A percentile compares a stretch with the other conserved stretches of the same genome.
Conservation (phyloP, 92 coral and sea anemone genomes). For the Pocillopora meandrina region DNA sequence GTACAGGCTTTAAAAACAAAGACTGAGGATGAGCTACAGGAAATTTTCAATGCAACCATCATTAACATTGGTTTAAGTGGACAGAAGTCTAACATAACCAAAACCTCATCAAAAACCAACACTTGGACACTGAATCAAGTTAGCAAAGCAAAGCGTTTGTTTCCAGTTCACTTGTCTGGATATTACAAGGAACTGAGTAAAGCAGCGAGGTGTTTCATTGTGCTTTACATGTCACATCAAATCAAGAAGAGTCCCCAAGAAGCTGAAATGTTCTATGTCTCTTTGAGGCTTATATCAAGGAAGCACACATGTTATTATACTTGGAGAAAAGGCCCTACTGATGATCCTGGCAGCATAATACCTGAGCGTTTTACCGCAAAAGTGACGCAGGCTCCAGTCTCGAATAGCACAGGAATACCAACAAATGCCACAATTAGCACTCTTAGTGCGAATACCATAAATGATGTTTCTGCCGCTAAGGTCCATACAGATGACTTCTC, state of each 20-base stretch:
- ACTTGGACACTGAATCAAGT: constrained; percentile 41
- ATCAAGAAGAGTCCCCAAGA: constrained; percentile 50
- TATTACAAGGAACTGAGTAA: constrained; percentile 66
- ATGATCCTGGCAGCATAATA: neutral
- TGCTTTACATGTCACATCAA: constrained; percentile 60
- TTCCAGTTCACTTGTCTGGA: constrained; percentile 65
- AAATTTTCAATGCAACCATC: constrained; percentile 63
- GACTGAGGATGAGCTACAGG: constrained; percentile 25
- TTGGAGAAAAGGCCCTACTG: neutral
- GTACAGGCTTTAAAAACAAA: constrained; percentile 55
- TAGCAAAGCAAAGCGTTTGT: constrained; percentile 39
- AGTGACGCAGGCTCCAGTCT: neutral
- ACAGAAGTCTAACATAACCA: constrained; percentile 13
- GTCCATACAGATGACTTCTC: constrained; percentile 33
- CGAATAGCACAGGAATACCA: constrained; percentile 8
- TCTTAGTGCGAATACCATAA: neutral
- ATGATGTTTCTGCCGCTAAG: neutral
- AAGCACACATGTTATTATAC: constrained; percentile 71
- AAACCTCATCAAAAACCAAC: constrained; percentile 12
- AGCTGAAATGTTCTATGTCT: constrained; percentile 68
- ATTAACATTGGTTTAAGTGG: constrained; percentile 40
- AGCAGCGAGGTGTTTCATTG: constrained; percentile 66
- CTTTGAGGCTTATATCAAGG: constrained; percentile 56
- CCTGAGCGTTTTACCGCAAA: constrained; percentile 3
- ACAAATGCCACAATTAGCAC: neutral